Conservation (phyloP, 2,113 vertebrate species). For the Myrmophylax atrothorax region DNA sequence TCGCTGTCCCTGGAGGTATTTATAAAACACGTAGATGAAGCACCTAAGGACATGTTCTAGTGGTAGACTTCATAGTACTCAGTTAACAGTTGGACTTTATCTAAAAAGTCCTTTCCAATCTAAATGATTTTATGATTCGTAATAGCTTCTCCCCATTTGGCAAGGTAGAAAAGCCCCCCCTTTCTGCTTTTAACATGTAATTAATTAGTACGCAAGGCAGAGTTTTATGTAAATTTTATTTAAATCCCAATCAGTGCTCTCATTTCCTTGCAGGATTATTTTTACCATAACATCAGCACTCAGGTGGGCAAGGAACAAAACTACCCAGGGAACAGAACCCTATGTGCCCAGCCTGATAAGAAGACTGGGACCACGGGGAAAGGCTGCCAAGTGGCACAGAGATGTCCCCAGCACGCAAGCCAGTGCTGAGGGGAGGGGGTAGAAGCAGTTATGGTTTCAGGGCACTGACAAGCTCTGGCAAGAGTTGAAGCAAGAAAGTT, state of each 20-base stretch:
- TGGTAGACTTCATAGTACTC: neutral
- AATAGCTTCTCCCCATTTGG: neutral
- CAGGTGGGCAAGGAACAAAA: slow-evolving; percentile 56
- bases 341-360: slow-evolving; percentile 54
- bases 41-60: neutral
- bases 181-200: slow-evolving; percentile 15
- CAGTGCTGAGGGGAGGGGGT: neutral
- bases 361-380: slow-evolving; percentile 5
- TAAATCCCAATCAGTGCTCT: slow-evolving; percentile 73
- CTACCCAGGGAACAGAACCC: neutral
- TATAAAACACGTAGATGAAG: neutral
- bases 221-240: slow-evolving; percentile 76
- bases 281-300: slow-evolving; percentile 60
- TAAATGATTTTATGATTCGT: neutral
- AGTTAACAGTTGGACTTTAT: neutral
- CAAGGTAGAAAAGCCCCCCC: neutral
- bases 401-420: neutral
- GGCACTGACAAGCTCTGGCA: neutral
- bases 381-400: neutral
- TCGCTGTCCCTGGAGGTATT: neutral
- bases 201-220: slow-evolving; percentile 71
- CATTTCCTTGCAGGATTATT: slow-evolving; percentile 71
- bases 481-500: neutral
- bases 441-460: neutral
- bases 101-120: neutral